Percentiles rank a stretch among this genome's conserved stretches.
phyloP scores from a whole-genome alignment of 2,888 invertebrate species.

The Heliconius ismenius region DNA sequence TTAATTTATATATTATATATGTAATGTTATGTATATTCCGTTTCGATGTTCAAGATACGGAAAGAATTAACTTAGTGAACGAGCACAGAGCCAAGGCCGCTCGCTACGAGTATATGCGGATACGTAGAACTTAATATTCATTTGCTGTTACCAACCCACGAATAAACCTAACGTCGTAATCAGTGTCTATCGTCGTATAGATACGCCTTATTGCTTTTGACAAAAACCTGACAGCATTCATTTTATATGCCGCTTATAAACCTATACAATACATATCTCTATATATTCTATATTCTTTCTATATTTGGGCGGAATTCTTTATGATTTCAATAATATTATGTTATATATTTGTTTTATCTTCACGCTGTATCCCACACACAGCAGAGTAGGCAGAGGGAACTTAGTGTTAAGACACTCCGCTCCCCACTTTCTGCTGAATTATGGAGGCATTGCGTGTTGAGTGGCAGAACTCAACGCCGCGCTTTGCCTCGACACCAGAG shows the following conservation, averaged over 20 bases:
- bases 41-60: slow-evolving; percentile 69
- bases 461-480: no score
- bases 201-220: slow-evolving; percentile 43
- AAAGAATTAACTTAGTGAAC: slow-evolving; percentile 73
- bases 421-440: no score
- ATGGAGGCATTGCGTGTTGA: no score
- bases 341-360: no score
- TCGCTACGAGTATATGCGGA: slow-evolving; percentile 60
- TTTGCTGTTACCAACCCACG: slow-evolving; percentile 64
- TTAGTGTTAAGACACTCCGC: no score
- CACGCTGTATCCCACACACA: no score
- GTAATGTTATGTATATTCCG: slow-evolving; percentile 49
- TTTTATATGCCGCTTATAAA: slow-evolving; percentile 6
- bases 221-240: slow-evolving; percentile 34
- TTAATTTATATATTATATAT: slow-evolving; percentile 20
- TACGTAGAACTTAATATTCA: slow-evolving; percentile 68
- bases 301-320: neutral
- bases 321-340: neutral
- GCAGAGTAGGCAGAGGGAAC: no score
- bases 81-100: slow-evolving; percentile 64
- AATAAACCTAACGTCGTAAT: slow-evolving; percentile 44
- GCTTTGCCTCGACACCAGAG: no score
- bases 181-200: slow-evolving; percentile 41
- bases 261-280: neutral
- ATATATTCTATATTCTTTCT: neutral